phyloP scores from a whole-genome alignment of 2,797 vertebrate species.

The Orestias chungarensis region DNA sequence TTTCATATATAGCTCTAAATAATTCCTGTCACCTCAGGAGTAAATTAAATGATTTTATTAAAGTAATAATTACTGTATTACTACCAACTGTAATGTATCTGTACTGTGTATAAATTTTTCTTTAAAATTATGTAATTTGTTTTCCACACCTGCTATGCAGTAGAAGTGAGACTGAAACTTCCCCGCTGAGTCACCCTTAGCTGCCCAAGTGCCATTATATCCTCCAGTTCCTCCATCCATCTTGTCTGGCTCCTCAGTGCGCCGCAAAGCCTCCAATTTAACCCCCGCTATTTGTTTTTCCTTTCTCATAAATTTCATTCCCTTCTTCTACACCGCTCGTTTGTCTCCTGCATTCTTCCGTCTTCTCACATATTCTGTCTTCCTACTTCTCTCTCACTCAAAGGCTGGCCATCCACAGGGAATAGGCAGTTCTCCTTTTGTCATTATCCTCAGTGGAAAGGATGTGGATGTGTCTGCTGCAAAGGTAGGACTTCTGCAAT shows the following conservation, averaged over 20 bases:
- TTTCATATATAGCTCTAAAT: too few species aligned
- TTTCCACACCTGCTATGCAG: slow-evolving; percentile 1
- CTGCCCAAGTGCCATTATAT: slow-evolving; percentile 15
- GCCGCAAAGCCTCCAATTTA: slow-evolving; percentile 26
- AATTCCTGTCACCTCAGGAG: too few species aligned
- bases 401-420: slow-evolving; percentile 18
- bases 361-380: slow-evolving; percentile 9
- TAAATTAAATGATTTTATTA: not conserved
- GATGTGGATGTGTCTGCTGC: not conserved
- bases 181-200: slow-evolving; percentile 10
- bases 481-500: slow-evolving; percentile 1
- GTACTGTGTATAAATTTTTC: not conserved
- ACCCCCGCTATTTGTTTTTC: slow-evolving; percentile 30
- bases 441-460: slow-evolving; percentile 20
- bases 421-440: slow-evolving; percentile 2
- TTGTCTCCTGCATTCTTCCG: not conserved
- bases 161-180: slow-evolving; percentile 3
- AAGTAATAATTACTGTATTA: not conserved
- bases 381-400: slow-evolving; percentile 7
- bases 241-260: slow-evolving; percentile 13
- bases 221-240: slow-evolving; percentile 25
- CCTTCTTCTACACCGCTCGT: slow-evolving; percentile 8
- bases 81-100: not conserved
- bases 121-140: not conserved
- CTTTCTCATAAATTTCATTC: slow-evolving; percentile 16